phyloP scores from a whole-genome alignment of 2,797 vertebrate species.

The Argyrosomus regius region DNA sequence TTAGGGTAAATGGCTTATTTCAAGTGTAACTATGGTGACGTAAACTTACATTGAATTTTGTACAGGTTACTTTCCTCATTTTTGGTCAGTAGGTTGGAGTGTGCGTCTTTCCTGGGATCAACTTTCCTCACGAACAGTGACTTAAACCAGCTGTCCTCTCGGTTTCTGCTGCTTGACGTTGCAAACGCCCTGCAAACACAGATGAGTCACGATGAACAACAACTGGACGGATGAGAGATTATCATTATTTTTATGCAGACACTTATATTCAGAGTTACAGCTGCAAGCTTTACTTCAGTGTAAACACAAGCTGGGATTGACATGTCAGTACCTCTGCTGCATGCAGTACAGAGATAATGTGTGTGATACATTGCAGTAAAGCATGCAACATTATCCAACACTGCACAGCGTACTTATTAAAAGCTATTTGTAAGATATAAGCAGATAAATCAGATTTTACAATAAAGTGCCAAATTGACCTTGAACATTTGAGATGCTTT shows the following conservation, averaged over 20 bases:
- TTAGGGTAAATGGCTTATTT: background rate
- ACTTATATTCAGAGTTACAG: background rate
- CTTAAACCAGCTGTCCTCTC: conserved; percentile 96
- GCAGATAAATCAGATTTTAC: background rate
- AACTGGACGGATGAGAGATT: background rate
- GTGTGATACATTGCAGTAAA: background rate
- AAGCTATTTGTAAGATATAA: background rate
- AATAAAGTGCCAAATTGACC: conserved; percentile 69
- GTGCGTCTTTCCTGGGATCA: conserved; percentile 96
- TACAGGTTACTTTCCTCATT: conserved; percentile 96
- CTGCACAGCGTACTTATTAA: no score
- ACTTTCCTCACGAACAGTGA: conserved; percentile 97
- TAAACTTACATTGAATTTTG: conserved; percentile 94
- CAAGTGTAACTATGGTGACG: background rate
- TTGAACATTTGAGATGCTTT: conserved; percentile 58
- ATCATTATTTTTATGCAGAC: background rate
- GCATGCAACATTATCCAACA: background rate
- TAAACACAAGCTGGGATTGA: background rate
- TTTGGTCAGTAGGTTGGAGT: conserved; percentile 95
- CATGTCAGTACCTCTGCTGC: background rate
- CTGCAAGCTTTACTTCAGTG: background rate
- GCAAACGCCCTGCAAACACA: conserved; percentile 83
- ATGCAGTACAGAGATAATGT: background rate
- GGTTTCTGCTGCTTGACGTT: conserved; percentile 81
- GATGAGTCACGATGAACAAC: conserved; percentile 7